phyloP scores from a whole-genome alignment of 2,888 invertebrate genomes.

The Drosophila meridionalis region DNA sequence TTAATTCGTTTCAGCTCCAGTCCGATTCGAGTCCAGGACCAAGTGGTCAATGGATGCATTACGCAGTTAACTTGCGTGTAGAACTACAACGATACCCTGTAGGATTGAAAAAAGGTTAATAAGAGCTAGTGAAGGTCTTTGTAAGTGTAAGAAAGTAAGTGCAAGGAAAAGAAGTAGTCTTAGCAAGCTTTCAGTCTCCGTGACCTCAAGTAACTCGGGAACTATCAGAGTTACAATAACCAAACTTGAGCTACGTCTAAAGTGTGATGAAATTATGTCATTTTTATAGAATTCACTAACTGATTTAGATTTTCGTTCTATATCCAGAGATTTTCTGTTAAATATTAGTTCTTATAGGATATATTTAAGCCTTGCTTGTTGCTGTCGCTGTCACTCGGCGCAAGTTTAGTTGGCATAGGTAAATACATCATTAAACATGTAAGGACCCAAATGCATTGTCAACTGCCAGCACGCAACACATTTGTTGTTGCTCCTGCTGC shows the following conservation, averaged over 20 bases:
- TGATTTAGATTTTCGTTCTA: not conserved
- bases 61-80: not conserved
- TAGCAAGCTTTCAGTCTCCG: not conserved
- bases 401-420: slow-evolving; percentile 76
- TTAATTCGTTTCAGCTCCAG: slow-evolving; percentile 12
- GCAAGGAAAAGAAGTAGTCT: not conserved
- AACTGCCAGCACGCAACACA: slow-evolving; percentile 62
- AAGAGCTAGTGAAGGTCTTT: not conserved
- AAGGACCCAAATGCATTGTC: slow-evolving; percentile 74
- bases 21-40: slow-evolving; percentile 2
- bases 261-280: fast-evolving
- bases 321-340: not conserved
- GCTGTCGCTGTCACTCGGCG: slow-evolving; percentile 18
- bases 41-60: slow-evolving; percentile 20
- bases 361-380: not conserved
- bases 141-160: not conserved
- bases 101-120: not conserved
- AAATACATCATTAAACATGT: slow-evolving; percentile 79
- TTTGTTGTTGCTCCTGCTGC: slow-evolving; percentile 29
- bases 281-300: not conserved
- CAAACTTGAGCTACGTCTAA: not conserved
- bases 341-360: not conserved
- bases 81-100: slow-evolving; percentile 11
- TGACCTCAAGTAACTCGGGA: not conserved
- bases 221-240: not conserved